Percentiles rank a stretch among this genome's conserved stretches.
phyloP scores from a whole-genome alignment of 1,140 invertebrate genomes.

The Drosophila yakuba region DNA sequence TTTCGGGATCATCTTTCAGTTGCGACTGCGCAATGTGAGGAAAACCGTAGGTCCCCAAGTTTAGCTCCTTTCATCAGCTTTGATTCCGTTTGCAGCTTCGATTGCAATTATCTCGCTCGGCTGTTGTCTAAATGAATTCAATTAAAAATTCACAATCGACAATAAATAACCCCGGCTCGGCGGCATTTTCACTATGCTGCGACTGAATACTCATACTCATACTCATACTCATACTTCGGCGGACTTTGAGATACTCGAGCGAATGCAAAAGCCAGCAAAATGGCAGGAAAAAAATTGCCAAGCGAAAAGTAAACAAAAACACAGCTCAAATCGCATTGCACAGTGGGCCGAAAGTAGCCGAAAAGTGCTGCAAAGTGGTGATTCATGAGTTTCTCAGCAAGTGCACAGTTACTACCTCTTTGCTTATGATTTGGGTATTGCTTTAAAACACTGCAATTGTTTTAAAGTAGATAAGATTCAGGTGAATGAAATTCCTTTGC shows the following conservation, averaged over 20 bases:
- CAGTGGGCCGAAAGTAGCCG: conserved; percentile 25
- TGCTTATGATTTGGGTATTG: background rate
- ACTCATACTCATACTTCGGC: conserved; percentile 9
- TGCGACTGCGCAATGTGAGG: conserved; percentile 16
- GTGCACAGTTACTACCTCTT: background rate
- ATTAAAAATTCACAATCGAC: conserved; percentile 71
- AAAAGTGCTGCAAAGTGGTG: background rate
- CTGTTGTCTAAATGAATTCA: conserved; percentile 60
- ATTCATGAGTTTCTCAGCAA: conserved; percentile 14
- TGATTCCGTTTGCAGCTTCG: conserved; percentile 31
- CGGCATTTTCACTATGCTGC: conserved; percentile 39
- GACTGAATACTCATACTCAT: background rate
- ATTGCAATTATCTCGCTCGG: conserved; percentile 45
- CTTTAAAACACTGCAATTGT: background rate
- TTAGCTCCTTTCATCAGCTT: conserved; percentile 3
- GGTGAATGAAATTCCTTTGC: background rate
- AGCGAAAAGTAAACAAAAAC: conserved; percentile 37
- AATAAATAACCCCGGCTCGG: conserved; percentile 62
- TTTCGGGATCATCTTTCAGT: conserved; percentile 12
- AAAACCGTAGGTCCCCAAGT: background rate
- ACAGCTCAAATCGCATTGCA: conserved; percentile 39
- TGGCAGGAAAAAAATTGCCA: conserved; percentile 22
- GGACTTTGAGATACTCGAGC: conserved; percentile 39
- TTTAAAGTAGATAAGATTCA: background rate
- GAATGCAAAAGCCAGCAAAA: conserved; percentile 42